Conservation (phyloP, 1,140 invertebrate species). For the Ips nitidus region DNA sequence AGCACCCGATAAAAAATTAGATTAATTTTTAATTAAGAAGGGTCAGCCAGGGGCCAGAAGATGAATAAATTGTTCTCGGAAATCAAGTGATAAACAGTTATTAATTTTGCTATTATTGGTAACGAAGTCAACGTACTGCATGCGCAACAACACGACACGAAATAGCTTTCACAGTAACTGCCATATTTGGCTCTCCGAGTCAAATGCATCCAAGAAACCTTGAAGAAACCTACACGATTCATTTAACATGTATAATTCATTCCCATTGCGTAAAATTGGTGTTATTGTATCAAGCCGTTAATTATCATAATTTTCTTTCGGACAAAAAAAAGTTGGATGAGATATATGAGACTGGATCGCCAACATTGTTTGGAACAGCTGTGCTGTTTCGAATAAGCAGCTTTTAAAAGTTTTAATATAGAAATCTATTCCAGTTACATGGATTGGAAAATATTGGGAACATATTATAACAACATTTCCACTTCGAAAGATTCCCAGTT, state of each 20-base stretch:
- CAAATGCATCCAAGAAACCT: neutral
- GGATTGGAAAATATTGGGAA: neutral
- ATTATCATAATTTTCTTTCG: neutral
- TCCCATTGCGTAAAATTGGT: neutral
- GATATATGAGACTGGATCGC: neutral
- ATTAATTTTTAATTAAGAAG: slow-evolving; percentile 16
- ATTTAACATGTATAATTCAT: neutral
- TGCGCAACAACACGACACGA: neutral
- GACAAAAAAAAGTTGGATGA: too few relatives aligned
- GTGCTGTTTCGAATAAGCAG: neutral
- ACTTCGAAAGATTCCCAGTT: too few relatives aligned
- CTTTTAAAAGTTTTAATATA: slow-evolving; percentile 12
- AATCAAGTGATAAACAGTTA: neutral
- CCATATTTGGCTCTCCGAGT: neutral
- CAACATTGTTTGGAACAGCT: neutral
- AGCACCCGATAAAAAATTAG: slow-evolving; percentile 7
- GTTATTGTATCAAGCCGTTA: neutral
- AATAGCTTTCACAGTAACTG: neutral
- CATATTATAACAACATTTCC: neutral
- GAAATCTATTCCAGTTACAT: slow-evolving; percentile 7
- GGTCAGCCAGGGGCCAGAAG: neutral
- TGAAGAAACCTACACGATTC: slow-evolving; percentile 1
- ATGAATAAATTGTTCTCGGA: neutral
- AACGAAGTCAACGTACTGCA: neutral
- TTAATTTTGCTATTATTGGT: neutral